These are phyloP conservation scores for Sternarchorhynchus goeldii DNA, from an alignment of 2,797 vertebrate species.

Conservation along the genomic window DNA sequence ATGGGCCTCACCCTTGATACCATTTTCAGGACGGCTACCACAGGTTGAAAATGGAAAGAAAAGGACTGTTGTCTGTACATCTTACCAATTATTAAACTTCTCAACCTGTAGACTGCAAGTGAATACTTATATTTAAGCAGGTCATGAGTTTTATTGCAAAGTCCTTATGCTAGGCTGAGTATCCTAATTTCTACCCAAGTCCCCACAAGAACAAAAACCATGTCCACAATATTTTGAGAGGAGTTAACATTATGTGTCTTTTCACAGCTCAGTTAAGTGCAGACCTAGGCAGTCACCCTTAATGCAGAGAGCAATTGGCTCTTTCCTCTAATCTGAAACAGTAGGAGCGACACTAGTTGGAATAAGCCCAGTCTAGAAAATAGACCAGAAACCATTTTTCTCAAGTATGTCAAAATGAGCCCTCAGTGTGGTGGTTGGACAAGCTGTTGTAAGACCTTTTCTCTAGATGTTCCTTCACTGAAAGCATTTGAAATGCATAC, in stretches of 20 bases:
- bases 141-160: neutral
- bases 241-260: conserved; percentile 4
- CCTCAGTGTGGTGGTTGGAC: neutral
- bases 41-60: no score
- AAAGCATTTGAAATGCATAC: neutral
- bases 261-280: conserved; percentile 28
- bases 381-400: conserved; percentile 15
- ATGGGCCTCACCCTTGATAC: no score
- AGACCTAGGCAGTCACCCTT: conserved; percentile 4
- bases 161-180: neutral
- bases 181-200: neutral
- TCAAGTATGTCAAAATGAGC: conserved; percentile 30
- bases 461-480: neutral
- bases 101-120: no score
- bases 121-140: no score
- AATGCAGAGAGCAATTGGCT: conserved; percentile 26
- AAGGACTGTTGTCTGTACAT: no score
- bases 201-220: neutral
- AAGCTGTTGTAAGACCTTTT: no score
- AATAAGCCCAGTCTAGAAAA: conserved; percentile 37
- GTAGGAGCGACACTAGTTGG: neutral
- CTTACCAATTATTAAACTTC: no score
- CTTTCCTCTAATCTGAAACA: conserved; percentile 10
- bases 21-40: no score
- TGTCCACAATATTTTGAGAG: neutral